Base-by-base conservation (phyloP, 2,113 vertebrate species). In the Callionymus lyra region DNA sequence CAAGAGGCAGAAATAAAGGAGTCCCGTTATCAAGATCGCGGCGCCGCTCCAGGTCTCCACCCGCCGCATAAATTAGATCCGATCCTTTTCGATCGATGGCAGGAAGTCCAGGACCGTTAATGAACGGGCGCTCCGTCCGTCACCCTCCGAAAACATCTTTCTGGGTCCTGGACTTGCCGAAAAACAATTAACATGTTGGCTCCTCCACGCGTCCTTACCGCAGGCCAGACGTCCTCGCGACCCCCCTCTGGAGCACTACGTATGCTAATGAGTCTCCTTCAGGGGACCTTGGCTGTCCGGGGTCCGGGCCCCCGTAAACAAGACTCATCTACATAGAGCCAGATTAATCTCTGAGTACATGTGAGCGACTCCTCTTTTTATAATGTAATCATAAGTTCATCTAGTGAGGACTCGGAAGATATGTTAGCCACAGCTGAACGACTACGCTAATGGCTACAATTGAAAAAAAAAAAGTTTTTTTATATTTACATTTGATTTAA, bases 251-350 rank as follows among this genome's bases (percentile, higher is more conserved):
- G n/a, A n/a, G n/a, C n/a, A n/a, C n/a, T n/a, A n/a, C n/a, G n/a
- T 90, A 89, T 89, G 87, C 79, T 92, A 93, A 97, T 93, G 90
- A 82, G 77, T 91, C 78, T 87, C 89, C 92, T 96, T 92, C 86
- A 82, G 53, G 83, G 83, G 90, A 88, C 90, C 90, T 94, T 92
- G 88, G 81, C 78, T 82, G 82, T 82, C 87, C 83, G 85, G 13
- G 68, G 85, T 82, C 84, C 85, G 84, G 49, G n/a, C n/a, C n/a
- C 41, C 41, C 51, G 81, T 86, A 88, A 94, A 87, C 85, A 87
- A 85, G 80, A 74, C 79, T 8, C 4, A 27, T 48, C 59, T n/a
- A n/a, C n/a, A n/a, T n/a, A n/a, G n/a, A 70, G 65, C 72, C 77
- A 40, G 50, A 66, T 72, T 67, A 71, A 71, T 84, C 81, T n/a